A percentile compares a stretch with the other conserved stretches of the same genome.
Evolutionary conservation across 2,888 invertebrate species (phyloP).

Genomic region (Leptarthrus brevirostris): DNA sequence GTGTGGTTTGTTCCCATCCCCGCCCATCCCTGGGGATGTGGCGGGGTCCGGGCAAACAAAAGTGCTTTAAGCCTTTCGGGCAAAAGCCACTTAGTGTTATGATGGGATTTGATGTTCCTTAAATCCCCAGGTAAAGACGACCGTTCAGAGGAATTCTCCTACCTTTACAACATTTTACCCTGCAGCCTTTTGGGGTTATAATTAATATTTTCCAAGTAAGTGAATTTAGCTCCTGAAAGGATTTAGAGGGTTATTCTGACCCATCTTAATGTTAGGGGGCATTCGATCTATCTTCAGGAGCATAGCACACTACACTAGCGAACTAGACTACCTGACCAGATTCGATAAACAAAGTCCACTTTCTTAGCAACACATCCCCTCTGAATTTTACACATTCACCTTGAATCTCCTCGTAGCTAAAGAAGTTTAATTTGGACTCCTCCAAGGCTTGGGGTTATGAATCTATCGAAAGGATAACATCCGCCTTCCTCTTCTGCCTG

Average conservation of each 20-base stretch:
- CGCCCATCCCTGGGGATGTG: background rate
- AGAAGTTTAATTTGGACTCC: conserved; percentile 36
- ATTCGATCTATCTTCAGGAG: background rate
- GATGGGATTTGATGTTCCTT: conserved; percentile 34
- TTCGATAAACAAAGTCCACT: conserved; percentile 20
- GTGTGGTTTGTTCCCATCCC: conserved; percentile 4
- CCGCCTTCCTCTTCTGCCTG: background rate
- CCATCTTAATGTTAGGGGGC: background rate
- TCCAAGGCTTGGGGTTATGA: background rate
- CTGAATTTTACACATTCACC: background rate
- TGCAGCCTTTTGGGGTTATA: conserved; percentile 25
- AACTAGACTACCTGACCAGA: conserved; percentile 36
- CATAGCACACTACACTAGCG: background rate
- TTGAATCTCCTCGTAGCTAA: background rate
- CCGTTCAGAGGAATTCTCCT: background rate
- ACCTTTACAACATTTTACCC: conserved; percentile 11
- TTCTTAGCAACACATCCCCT: background rate
- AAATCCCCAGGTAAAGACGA: background rate
- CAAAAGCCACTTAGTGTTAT: conserved; percentile 45
- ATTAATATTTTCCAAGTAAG: conserved; percentile 47
- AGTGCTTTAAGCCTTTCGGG: conserved; percentile 13
- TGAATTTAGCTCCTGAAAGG: conserved; percentile 29
- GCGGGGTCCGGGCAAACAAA: conserved; percentile 12
- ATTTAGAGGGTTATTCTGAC: conserved; percentile 2
- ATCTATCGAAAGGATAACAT: conserved; percentile 11